Percentiles rank a stretch among this genome's conserved stretches.
Evolutionary conservation across 2,797 vertebrate genomes (phyloP).

Genomic region (Acrossocheilus wenchowensis): DNA sequence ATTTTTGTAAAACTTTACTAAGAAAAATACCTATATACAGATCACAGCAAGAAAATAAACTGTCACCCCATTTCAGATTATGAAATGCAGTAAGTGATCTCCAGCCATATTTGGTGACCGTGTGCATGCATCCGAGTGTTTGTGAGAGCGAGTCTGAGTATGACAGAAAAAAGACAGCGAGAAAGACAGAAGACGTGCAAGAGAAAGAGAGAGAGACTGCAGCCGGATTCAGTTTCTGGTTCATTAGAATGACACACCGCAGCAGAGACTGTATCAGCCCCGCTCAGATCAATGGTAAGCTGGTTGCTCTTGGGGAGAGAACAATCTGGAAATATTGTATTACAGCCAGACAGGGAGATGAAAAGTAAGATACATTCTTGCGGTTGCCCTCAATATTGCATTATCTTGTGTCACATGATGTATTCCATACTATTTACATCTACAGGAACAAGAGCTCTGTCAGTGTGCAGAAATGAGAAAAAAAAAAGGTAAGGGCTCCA

Average conservation of each 20-base stretch:
- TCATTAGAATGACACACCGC: slow-evolving; percentile 53
- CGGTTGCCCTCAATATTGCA: slow-evolving; percentile 51
- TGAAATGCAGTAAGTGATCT: background rate
- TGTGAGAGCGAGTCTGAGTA: background rate
- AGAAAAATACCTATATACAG: background rate
- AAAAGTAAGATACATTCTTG: slow-evolving; percentile 48
- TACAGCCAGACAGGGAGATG: slow-evolving; percentile 47
- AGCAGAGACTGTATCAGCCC: slow-evolving; percentile 47
- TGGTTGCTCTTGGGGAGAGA: slow-evolving; percentile 43
- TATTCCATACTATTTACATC: slow-evolving; percentile 44
- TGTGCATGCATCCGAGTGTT: background rate
- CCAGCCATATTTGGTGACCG: background rate
- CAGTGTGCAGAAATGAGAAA: slow-evolving; percentile 21
- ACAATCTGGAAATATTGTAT: slow-evolving; percentile 59
- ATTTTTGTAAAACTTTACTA: too few species aligned
- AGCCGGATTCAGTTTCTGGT: slow-evolving; percentile 42
- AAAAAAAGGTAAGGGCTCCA: background rate
- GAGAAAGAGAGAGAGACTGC: background rate
- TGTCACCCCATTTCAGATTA: background rate
- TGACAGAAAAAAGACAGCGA: background rate
- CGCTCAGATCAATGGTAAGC: slow-evolving; percentile 56
- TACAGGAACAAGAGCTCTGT: slow-evolving; percentile 31
- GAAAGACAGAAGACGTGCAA: slow-evolving; percentile 2
- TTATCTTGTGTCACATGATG: slow-evolving; percentile 51
- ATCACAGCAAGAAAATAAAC: background rate